A percentile compares a stretch with the other conserved stretches of the same genome.
Evolutionary conservation across 1,140 invertebrate species (phyloP).

Genomic region (Orius laevigatus): DNA sequence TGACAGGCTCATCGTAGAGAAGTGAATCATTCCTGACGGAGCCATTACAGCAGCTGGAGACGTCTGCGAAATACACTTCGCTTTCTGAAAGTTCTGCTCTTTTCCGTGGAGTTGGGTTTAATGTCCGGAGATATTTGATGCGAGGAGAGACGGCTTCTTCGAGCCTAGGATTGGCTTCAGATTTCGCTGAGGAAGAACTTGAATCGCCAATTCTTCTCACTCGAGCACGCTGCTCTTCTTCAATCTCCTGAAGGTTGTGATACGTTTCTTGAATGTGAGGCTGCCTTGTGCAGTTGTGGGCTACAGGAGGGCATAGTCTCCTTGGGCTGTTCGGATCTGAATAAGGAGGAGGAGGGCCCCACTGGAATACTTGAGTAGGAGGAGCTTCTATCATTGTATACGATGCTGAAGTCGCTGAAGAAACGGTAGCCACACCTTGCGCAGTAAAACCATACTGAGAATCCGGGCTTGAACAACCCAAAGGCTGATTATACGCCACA

Average conservation of each 20-base stretch:
- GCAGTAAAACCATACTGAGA: slow-evolving; percentile 19
- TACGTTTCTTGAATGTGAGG: slow-evolving; percentile 2
- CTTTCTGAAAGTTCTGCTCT: slow-evolving; percentile 34
- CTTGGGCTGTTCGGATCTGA: slow-evolving; percentile 18
- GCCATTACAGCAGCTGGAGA: slow-evolving; percentile 66
- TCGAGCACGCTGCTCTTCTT: background rate
- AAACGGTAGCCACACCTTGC: slow-evolving; percentile 15
- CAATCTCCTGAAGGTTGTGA: slow-evolving; percentile 2
- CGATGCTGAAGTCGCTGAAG: slow-evolving; percentile 12
- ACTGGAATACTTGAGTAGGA: slow-evolving; percentile 12
- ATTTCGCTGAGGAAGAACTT: slow-evolving; percentile 15
- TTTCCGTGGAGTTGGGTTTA: slow-evolving; percentile 10
- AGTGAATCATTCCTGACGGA: slow-evolving; percentile 41
- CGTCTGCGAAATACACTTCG: slow-evolving; percentile 71
- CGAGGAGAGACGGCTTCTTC: slow-evolving; percentile 12
- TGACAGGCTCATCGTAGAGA: slow-evolving; percentile 22
- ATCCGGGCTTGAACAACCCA: slow-evolving; percentile 17
- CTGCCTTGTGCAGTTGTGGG: slow-evolving; percentile 9
- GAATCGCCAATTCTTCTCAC: slow-evolving; percentile 6
- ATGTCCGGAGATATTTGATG: slow-evolving; percentile 13
- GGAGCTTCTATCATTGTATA: slow-evolving; percentile 16
- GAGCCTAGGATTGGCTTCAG: slow-evolving; percentile 2
- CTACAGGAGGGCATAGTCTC: slow-evolving; percentile 8
- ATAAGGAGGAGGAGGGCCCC: slow-evolving; percentile 21
- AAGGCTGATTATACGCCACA: slow-evolving; percentile 11